Conservation (phyloP, 2,113 vertebrate genomes). For the Trichechus manatus region DNA sequence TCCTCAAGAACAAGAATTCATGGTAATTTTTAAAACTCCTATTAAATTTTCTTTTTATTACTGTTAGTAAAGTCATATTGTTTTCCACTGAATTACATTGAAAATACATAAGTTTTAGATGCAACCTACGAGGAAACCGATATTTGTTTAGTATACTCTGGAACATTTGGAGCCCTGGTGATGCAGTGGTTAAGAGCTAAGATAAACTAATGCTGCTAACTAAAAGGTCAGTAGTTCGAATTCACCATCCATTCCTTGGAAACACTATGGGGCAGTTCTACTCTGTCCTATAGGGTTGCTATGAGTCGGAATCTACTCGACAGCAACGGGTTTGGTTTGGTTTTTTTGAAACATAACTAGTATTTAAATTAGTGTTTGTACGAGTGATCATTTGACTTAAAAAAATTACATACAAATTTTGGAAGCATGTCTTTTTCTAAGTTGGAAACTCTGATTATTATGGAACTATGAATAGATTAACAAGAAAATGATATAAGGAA, state of each 20-base stretch:
- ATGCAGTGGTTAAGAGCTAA: too few species aligned
- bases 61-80: background rate
- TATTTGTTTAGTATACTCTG: background rate
- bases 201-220: too few species aligned
- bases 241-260: too few species aligned
- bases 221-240: too few species aligned
- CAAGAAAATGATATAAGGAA: conserved; percentile 33
- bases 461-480: conserved; percentile 54
- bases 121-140: background rate
- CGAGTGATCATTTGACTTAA: background rate
- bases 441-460: background rate
- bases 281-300: too few species aligned
- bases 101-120: conserved; percentile 1
- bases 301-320: too few species aligned
- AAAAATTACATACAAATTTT: background rate
- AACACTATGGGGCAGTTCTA: too few species aligned
- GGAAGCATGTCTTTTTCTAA: background rate
- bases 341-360: background rate
- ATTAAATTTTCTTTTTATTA: background rate
- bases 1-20: background rate
- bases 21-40: background rate
- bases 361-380: background rate
- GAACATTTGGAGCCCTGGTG: background rate
- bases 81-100: background rate
- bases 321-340: too few species aligned